Evolutionary conservation across 2,888 invertebrate species (phyloP), one percentile per base, ranked within the genome.

Genomic region (Priocnemis perturbator): DNA sequence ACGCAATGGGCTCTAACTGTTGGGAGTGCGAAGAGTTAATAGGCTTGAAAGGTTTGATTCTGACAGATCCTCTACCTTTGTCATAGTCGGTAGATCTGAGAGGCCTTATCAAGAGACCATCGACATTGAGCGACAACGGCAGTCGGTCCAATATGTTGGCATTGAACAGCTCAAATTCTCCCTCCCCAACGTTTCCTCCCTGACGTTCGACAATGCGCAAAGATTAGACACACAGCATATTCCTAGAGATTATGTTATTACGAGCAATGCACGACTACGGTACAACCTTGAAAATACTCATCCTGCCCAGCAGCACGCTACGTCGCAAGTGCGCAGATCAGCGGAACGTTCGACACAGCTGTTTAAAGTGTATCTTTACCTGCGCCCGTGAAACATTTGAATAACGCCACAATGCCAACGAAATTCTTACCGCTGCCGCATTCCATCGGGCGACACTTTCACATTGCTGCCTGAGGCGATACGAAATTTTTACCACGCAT

Each of bases 51-150:
- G n/a, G 37, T 37, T 11, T 9, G 37, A 11, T 37, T 9, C 9
- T 50, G 17, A 30, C 37, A 30, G 11, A 1, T 30, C 45, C 7
- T 56, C 65, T 85, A 92, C 92, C 92, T 90, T 94, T 95, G 78
- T 96, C 94, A 88, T 93, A 97, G 86, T 98, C 97, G 0, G 92
- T 92, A 58, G 94, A 90, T 86, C 93, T 93, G 20, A 98, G 90
- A 0, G 97, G 96, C 77, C 97, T 91, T 26, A 97, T 93, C 14
- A 93, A 89, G 82, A 97, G 91, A 92, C 94, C 85, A 66, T 86
- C 85, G 14, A 80, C 73, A 0, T 64, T 68, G 11, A 37, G 14
- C 11, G 85, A 76, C 59, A 82, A 72, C n/a, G 83, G 78, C 30
- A 87, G 74, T 59, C 81, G 81, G 57, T 86, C 85, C 60, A 89